A percentile compares a stretch with the other conserved stretches of the same genome.
These are phyloP conservation scores for Notoglanidium macrostoma DNA, from an alignment of 2,797 vertebrate species.

Conservation along the genomic window DNA sequence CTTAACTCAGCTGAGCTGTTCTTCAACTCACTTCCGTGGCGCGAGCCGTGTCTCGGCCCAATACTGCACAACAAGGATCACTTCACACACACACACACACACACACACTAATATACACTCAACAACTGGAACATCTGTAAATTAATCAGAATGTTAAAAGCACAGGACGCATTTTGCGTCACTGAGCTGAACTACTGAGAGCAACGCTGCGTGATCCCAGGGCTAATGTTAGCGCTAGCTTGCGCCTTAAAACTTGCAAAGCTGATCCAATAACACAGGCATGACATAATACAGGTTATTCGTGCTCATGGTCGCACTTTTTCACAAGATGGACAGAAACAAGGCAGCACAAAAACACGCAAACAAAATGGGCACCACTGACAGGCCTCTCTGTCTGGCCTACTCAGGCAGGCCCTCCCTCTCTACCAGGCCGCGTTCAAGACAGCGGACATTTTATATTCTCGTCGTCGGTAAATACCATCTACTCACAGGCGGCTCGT, in stretches of 20 bases:
- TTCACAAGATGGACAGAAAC: no score
- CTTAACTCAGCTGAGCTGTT: background rate
- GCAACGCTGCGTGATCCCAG: background rate
- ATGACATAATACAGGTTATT: background rate
- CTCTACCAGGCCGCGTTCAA: background rate
- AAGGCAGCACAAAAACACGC: background rate
- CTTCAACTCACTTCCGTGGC: background rate
- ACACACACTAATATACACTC: background rate
- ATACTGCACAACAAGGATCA: background rate
- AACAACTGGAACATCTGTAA: background rate
- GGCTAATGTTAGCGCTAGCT: background rate
- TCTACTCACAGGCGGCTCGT: background rate
- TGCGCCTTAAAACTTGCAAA: background rate
- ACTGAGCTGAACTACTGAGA: background rate
- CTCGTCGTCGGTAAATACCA: background rate
- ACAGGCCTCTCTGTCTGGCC: background rate
- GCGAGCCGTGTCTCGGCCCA: background rate
- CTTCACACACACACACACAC: no score
- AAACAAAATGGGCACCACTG: background rate
- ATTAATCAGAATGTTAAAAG: background rate
- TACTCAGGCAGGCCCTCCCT: background rate
- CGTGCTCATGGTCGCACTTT: no score
- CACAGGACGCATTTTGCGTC: background rate
- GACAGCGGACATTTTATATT: background rate
- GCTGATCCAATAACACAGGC: background rate